Conservation (phyloP, 1,140 invertebrate genomes). For the Adelges cooleyi region DNA sequence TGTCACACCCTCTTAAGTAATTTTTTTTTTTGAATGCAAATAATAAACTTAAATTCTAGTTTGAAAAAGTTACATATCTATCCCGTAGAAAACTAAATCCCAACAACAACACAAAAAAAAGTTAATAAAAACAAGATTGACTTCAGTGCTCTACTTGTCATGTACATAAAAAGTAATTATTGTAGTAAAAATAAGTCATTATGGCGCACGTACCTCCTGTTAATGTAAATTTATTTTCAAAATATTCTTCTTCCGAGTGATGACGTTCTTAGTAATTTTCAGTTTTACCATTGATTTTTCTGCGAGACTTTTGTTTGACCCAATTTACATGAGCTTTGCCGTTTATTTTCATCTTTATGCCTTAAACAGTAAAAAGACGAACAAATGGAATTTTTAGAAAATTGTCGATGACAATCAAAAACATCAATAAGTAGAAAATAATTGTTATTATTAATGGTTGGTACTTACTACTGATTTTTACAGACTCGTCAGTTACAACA, state of each 20-base stretch:
- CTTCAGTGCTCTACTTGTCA: no score
- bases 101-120: no score
- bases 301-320: constrained; percentile 47
- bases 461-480: constrained; percentile 43
- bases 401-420: background rate
- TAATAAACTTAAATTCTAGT: no score
- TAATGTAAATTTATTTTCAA: constrained; percentile 52
- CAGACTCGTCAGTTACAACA: constrained; percentile 49
- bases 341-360: constrained; percentile 54
- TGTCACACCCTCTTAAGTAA: no score
- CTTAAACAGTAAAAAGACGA: constrained; percentile 38
- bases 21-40: no score
- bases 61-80: no score
- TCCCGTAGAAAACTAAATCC: no score
- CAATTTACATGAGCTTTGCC: constrained; percentile 60
- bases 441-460: background rate
- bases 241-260: constrained; percentile 56
- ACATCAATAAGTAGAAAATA: background rate
- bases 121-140: no score
- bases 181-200: background rate
- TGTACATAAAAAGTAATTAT: no score
- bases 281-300: constrained; percentile 45
- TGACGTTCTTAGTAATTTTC: constrained; percentile 45
- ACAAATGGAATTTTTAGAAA: background rate
- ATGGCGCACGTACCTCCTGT: constrained; percentile 31